Conservation (phyloP, 2,888 invertebrate species). For the Zelleria hepariella region DNA sequence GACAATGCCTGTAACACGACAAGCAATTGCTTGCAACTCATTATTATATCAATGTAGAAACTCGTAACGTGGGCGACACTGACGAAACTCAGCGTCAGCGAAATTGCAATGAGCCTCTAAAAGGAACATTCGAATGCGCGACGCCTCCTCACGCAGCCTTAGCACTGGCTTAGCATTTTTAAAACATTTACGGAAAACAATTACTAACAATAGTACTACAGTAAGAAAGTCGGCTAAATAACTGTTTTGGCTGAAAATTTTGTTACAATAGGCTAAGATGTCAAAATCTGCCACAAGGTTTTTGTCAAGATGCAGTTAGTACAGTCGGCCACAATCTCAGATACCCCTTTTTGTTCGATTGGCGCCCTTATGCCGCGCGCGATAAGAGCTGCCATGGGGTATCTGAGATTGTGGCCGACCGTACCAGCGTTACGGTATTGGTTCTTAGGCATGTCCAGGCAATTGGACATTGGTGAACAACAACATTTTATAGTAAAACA, state of each 20-base stretch:
- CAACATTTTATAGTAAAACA: neutral
- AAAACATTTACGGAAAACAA: neutral
- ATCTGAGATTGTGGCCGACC: too few relatives aligned
- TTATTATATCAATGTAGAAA: slow-evolving; percentile 57
- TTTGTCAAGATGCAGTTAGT: too few relatives aligned
- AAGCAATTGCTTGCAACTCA: slow-evolving; percentile 40
- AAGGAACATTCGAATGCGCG: slow-evolving; percentile 42
- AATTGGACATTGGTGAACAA: neutral
- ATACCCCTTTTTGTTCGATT: too few relatives aligned
- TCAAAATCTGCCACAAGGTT: neutral
- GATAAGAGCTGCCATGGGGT: too few relatives aligned
- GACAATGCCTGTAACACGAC: slow-evolving; percentile 45
- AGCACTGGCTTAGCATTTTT: slow-evolving; percentile 4
- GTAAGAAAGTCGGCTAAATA: slow-evolving; percentile 1
- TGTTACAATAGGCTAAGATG: neutral
- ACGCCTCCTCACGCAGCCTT: slow-evolving; percentile 12
- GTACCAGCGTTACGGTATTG: too few relatives aligned
- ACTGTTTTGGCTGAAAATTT: neutral
- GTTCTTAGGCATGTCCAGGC: too few relatives aligned
- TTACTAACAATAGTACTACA: neutral
- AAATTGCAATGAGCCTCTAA: slow-evolving; percentile 40
- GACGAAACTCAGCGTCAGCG: slow-evolving; percentile 37
- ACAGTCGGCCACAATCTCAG: too few relatives aligned
- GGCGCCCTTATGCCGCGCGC: too few relatives aligned
- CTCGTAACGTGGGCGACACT: slow-evolving; percentile 49